Conservation (phyloP, 1,140 invertebrate species). For the Aphidius ervi region DNA sequence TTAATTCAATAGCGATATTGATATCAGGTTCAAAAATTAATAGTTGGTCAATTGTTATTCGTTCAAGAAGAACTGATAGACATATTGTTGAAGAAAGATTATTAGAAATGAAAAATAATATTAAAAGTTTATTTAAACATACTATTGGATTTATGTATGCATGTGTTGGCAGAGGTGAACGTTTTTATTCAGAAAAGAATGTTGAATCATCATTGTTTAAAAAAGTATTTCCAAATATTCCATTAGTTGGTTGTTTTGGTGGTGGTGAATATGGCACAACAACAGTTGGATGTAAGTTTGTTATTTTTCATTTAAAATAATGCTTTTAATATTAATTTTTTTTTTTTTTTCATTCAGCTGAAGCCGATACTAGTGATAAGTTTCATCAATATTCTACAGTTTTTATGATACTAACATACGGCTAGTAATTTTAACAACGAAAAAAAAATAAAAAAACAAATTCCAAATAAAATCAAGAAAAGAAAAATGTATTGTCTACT, state of each 20-base stretch:
- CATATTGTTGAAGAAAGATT: constrained; percentile 32
- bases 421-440: constrained; percentile 16
- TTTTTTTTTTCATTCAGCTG: neutral
- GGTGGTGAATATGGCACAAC: constrained; percentile 58
- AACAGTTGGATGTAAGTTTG: neutral
- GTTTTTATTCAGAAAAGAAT: constrained; percentile 44
- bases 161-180: constrained; percentile 54
- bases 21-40: constrained; percentile 36
- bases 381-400: constrained; percentile 35
- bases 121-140: constrained; percentile 38
- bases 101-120: constrained; percentile 26
- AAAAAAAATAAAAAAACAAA: constrained; percentile 15
- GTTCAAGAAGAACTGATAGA: constrained; percentile 27
- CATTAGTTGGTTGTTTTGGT: constrained; percentile 59
- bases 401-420: constrained; percentile 47
- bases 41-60: constrained; percentile 42
- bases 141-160: constrained; percentile 59
- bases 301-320: neutral
- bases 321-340: neutral
- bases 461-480: constrained; percentile 8
- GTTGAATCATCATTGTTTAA: constrained; percentile 59
- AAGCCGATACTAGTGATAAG: neutral
- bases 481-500: constrained; percentile 14
- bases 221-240: constrained; percentile 57
- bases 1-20: constrained; percentile 30